These are phyloP conservation scores for Pomatorhinus ruficollis DNA, from an alignment of 2,113 vertebrate species.

Conservation along the genomic window DNA sequence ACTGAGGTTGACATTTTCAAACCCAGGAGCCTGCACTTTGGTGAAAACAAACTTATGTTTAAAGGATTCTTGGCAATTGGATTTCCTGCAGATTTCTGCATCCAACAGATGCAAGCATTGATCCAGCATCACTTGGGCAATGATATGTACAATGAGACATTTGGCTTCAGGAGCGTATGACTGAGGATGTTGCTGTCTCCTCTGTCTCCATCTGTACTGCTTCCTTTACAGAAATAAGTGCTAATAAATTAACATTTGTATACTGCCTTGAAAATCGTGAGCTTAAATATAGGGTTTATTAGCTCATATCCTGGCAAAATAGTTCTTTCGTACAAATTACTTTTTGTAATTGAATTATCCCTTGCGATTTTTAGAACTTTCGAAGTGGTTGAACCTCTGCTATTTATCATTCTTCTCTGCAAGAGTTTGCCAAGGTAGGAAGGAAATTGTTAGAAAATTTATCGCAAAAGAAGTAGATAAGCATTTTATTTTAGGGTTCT, in stretches of 20 bases:
- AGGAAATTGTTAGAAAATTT: conserved; percentile 42
- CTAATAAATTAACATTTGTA: conserved; percentile 34
- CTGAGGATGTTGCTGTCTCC: conserved; percentile 9
- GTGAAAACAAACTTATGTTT: conserved; percentile 28
- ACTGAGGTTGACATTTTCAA: conserved; percentile 31
- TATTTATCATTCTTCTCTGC: conserved; percentile 12
- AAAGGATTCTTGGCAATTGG: conserved; percentile 16
- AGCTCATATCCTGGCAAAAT: conserved; percentile 30
- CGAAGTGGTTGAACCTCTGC: background rate
- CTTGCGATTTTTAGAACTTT: background rate
- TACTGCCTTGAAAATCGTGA: background rate
- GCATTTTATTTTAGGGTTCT: conserved; percentile 4
- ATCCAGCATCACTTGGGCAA: conserved; percentile 5
- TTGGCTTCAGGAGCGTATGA: background rate
- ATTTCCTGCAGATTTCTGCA: background rate
- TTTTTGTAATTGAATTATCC: conserved; percentile 13
- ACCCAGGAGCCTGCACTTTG: conserved; percentile 2
- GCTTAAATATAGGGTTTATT: background rate
- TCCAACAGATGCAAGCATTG: conserved; percentile 33
- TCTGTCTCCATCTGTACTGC: conserved; percentile 12
- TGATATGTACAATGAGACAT: background rate
- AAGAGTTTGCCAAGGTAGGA: conserved; percentile 12
- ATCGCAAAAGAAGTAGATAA: conserved; percentile 18
- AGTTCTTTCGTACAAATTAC: background rate
- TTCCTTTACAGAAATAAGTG: background rate